Percentiles rank a stretch among this genome's conserved stretches.
phyloP scores from a whole-genome alignment of 2,888 invertebrate species.

The Platerodrilus igneus region DNA sequence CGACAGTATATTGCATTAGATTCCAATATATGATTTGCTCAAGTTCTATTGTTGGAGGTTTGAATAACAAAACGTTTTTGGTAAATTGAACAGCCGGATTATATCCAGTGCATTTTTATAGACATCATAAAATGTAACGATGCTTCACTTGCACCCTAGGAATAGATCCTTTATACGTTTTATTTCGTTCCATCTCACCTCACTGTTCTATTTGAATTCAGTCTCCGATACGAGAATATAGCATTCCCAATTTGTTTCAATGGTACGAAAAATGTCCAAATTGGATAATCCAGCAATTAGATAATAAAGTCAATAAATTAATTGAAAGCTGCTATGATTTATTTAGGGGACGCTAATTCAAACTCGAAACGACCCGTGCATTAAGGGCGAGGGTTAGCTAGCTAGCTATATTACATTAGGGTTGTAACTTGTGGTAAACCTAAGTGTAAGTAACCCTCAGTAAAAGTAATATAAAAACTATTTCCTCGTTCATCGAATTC shows the following conservation, averaged over 20 bases:
- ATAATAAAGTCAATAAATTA: slow-evolving; percentile 18
- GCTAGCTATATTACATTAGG: slow-evolving; percentile 19
- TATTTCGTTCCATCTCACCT: slow-evolving; percentile 14
- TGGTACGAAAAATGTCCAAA: slow-evolving; percentile 2
- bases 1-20: slow-evolving; percentile 23
- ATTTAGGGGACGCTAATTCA: slow-evolving; percentile 17
- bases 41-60: slow-evolving; percentile 18
- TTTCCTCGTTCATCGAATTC: too few relatives aligned
- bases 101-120: slow-evolving; percentile 28
- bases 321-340: slow-evolving; percentile 17
- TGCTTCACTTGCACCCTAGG: slow-evolving; percentile 16
- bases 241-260: background rate
- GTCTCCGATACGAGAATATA: slow-evolving; percentile 8
- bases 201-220: slow-evolving; percentile 11
- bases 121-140: slow-evolving; percentile 29
- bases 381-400: slow-evolving; percentile 20
- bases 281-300: slow-evolving; percentile 15
- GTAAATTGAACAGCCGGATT: slow-evolving; percentile 23
- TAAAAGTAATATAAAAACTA: slow-evolving; percentile 15
- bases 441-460: slow-evolving; percentile 15
- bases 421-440: slow-evolving; percentile 15
- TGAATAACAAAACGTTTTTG: slow-evolving; percentile 17
- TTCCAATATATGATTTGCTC: slow-evolving; percentile 23
- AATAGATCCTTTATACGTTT: too few relatives aligned
- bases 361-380: slow-evolving; percentile 18